These are phyloP conservation scores for Coenobita brevimanus DNA, from an alignment of 1,140 invertebrate genomes.

Conservation along the genomic window DNA sequence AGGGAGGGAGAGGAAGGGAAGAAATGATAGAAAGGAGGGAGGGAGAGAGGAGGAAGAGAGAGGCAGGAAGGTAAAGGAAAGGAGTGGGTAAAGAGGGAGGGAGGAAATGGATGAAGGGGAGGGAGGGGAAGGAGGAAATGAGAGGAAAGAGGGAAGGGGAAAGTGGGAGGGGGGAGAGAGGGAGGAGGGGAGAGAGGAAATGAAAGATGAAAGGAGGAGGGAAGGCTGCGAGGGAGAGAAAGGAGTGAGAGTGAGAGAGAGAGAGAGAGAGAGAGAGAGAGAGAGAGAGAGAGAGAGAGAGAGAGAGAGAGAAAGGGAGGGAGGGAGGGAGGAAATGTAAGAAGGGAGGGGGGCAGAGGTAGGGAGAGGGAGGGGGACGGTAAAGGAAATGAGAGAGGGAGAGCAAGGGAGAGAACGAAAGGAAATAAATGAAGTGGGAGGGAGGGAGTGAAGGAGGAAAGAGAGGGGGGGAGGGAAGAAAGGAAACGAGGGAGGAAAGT, in stretches of 20 bases:
- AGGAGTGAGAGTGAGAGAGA: background rate
- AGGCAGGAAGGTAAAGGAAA: too few relatives aligned
- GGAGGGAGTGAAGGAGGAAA: too few relatives aligned
- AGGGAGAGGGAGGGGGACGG: background rate
- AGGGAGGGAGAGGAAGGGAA: too few relatives aligned
- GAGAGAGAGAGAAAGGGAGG: background rate
- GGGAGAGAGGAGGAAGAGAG: conserved; percentile 2
- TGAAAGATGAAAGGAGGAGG: background rate
- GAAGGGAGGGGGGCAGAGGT: too few relatives aligned
- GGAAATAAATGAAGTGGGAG: too few relatives aligned
- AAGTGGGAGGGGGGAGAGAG: background rate
- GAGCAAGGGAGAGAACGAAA: too few relatives aligned
- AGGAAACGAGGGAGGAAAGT: background rate
- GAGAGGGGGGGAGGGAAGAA: background rate
- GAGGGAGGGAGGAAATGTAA: too few relatives aligned
- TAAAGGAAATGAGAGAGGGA: background rate
- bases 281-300: conserved; percentile 28
- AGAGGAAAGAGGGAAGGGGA: background rate
- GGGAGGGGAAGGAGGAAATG: background rate
- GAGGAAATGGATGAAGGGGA: background rate
- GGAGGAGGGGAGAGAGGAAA: background rate
- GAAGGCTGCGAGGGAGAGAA: background rate
- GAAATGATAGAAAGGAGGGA: background rate
- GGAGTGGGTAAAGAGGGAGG: background rate
- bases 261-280: conserved; percentile 16